Evolutionary conservation across 2,113 vertebrate species (phyloP).

Genomic region (Heliornis fulica): DNA sequence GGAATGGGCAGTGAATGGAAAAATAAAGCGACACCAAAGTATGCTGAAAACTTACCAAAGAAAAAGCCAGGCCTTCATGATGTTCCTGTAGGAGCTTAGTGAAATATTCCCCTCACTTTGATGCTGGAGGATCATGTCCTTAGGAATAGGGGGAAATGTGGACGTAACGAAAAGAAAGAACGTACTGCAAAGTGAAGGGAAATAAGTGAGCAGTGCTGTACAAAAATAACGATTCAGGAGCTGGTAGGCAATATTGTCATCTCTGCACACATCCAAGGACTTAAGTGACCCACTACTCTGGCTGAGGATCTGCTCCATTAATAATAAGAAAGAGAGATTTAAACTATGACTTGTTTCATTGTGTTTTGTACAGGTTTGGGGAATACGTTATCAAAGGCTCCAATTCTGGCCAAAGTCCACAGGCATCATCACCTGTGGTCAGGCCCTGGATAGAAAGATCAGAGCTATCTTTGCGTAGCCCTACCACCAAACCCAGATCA

Average conservation of each 20-base stretch:
- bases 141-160: background rate
- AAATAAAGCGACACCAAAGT: background rate
- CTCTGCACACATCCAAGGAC: conserved; percentile 26
- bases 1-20: background rate
- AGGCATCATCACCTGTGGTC: conserved; percentile 58
- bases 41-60: conserved; percentile 28
- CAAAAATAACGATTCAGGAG: conserved; percentile 41
- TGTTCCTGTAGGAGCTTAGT: background rate
- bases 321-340: conserved; percentile 50
- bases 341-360: conserved; percentile 30
- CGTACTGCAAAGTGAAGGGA: conserved; percentile 4
- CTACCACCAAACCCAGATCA: conserved; percentile 55
- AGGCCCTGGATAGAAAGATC: conserved; percentile 55
- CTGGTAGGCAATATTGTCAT: conserved; percentile 39
- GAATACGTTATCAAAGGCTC: conserved; percentile 51
- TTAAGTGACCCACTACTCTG: conserved; percentile 26
- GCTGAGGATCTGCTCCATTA: conserved; percentile 37
- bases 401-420: conserved; percentile 52
- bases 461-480: conserved; percentile 44
- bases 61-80: conserved; percentile 25
- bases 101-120: background rate
- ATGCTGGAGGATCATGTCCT: background rate
- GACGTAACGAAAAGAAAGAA: background rate
- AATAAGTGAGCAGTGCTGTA: background rate
- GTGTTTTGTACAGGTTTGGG: conserved; percentile 47